Evolutionary conservation across 2,888 invertebrate species (phyloP).

Genomic region (Alsophila aescularia): DNA sequence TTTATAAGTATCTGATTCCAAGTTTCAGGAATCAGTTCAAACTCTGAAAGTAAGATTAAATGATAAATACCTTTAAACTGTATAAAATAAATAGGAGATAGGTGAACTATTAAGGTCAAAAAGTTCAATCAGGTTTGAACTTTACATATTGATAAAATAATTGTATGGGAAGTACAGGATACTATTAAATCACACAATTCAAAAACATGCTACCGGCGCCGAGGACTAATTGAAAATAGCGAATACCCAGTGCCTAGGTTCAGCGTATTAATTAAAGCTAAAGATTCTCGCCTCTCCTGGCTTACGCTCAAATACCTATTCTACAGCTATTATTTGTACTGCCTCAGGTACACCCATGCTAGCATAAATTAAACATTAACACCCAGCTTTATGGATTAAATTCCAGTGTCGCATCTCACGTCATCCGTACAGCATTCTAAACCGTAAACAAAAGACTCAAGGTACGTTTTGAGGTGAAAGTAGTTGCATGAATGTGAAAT

Average conservation of each 20-base stretch:
- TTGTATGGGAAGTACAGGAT: constrained; percentile 65
- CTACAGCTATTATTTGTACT: constrained; percentile 60
- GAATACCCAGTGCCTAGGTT: constrained; percentile 68
- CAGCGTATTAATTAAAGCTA: constrained; percentile 80
- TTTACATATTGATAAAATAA: constrained; percentile 59
- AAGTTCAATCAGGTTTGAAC: constrained; percentile 9
- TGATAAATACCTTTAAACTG: too few species aligned
- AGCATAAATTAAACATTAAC: constrained; percentile 71
- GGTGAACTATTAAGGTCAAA: not conserved
- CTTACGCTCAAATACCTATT: constrained; percentile 71
- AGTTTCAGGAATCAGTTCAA: too few species aligned
- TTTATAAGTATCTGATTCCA: too few species aligned
- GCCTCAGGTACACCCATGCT: constrained; percentile 45
- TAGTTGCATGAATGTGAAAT: constrained; percentile 73
- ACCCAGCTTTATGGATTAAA: constrained; percentile 66
- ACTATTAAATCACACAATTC: constrained; percentile 72
- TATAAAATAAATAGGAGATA: too few species aligned
- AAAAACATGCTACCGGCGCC: constrained; percentile 78
- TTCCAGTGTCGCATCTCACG: constrained; percentile 55
- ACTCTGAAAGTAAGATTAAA: too few species aligned
- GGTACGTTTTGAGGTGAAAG: constrained; percentile 67
- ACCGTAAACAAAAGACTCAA: constrained; percentile 63
- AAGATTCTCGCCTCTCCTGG: constrained; percentile 76
- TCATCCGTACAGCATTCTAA: constrained; percentile 52
- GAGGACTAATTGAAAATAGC: constrained; percentile 77